Conservation (phyloP, 2,797 vertebrate species). For the Rhynchotus rufescens region DNA sequence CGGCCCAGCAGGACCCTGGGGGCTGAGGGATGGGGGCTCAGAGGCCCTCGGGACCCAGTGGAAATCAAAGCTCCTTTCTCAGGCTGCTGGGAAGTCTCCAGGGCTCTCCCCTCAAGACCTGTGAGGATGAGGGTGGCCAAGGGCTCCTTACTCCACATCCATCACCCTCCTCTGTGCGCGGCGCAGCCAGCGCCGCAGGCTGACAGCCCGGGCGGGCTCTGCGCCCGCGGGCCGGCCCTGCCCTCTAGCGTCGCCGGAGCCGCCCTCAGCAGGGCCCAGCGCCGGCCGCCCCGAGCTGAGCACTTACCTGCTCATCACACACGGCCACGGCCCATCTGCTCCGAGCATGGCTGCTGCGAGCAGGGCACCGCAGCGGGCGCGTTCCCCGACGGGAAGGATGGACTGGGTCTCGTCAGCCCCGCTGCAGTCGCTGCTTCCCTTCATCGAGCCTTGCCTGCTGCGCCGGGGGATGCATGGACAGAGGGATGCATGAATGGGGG, state of each 20-base stretch:
- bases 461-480: neutral
- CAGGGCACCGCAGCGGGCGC: neutral
- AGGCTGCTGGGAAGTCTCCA: neutral
- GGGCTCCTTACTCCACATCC: accelerated
- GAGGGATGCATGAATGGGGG: accelerated
- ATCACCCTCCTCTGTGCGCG: accelerated
- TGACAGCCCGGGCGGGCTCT: too few relatives aligned
- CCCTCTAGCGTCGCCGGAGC: neutral
- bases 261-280: neutral
- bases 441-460: neutral
- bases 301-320: accelerated
- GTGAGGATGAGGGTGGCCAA: neutral
- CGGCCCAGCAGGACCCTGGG: too few relatives aligned
- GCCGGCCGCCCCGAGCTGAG: neutral
- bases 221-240: neutral
- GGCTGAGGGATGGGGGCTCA: accelerated
- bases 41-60: neutral
- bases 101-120: accelerated
- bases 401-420: neutral
- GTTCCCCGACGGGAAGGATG: neutral
- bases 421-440: neutral
- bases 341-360: neutral
- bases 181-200: too few relatives aligned
- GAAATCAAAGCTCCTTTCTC: neutral
- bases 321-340: too few relatives aligned